phyloP scores from a whole-genome alignment of 1,140 invertebrate genomes.

The Nephila pilipes region DNA sequence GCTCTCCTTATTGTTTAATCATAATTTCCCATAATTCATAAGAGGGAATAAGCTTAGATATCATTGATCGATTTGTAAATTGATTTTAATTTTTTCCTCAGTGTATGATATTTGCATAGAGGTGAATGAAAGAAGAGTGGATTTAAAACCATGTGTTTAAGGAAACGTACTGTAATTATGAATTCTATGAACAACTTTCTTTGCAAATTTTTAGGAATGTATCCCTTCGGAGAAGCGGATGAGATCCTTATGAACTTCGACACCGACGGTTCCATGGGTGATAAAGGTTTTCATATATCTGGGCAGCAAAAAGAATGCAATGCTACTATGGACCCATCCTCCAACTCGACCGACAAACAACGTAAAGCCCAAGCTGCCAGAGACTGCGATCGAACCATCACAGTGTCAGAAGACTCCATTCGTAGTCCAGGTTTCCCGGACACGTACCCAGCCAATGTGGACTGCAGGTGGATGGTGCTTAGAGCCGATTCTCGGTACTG shows the following conservation, averaged over 20 bases:
- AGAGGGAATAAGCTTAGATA: too few relatives aligned
- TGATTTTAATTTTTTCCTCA: too few relatives aligned
- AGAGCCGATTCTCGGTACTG: conserved; percentile 74
- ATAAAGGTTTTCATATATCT: conserved; percentile 64
- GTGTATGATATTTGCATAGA: too few relatives aligned
- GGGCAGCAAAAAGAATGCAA: conserved; percentile 56
- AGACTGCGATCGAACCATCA: conserved; percentile 62
- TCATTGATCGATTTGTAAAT: too few relatives aligned
- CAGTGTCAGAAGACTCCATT: conserved; percentile 71
- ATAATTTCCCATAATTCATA: too few relatives aligned
- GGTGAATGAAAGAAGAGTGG: too few relatives aligned
- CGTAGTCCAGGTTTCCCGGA: conserved; percentile 78
- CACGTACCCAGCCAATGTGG: conserved; percentile 77
- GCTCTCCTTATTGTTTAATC: too few relatives aligned
- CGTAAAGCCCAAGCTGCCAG: conserved; percentile 19
- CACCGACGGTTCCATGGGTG: neutral
- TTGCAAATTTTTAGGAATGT: conserved; percentile 35
- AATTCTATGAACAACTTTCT: neutral
- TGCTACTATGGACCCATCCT: neutral
- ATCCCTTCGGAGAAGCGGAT: conserved; percentile 46
- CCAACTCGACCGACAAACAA: neutral
- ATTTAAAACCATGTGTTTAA: too few relatives aligned
- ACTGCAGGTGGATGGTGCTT: conserved; percentile 78
- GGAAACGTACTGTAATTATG: too few relatives aligned
- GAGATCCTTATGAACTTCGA: conserved; percentile 47